Conservation (phyloP, 1,140 invertebrate species). For the Eciton burchellii region DNA sequence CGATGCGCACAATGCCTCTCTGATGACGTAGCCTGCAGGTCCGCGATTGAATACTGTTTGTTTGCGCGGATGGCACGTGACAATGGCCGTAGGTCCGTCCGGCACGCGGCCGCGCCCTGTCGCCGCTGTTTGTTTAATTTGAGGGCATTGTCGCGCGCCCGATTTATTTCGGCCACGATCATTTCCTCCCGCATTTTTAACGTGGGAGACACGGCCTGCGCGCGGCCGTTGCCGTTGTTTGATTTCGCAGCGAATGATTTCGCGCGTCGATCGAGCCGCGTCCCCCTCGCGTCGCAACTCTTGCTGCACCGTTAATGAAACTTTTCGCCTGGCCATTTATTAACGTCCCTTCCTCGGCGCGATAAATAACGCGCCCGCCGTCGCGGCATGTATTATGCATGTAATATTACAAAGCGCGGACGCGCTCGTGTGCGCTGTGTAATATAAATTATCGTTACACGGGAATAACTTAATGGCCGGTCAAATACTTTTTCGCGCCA, state of each 20-base stretch:
- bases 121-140: conserved; percentile 81
- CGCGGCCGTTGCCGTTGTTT: too few species aligned
- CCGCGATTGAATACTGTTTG: conserved; percentile 71
- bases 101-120: conserved; percentile 67
- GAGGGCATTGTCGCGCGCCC: conserved; percentile 76
- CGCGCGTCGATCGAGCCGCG: background rate
- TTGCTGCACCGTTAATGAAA: conserved; percentile 38
- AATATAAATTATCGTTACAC: conserved; percentile 52
- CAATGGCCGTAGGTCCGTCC: conserved; percentile 56
- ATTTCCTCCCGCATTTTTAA: conserved; percentile 70
- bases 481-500: conserved; percentile 45
- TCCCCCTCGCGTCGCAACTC: conserved; percentile 12
- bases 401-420: conserved; percentile 41
- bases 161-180: conserved; percentile 60
- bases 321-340: conserved; percentile 47
- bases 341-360: background rate
- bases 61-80: conserved; percentile 74
- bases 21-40: conserved; percentile 69
- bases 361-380: conserved; percentile 33
- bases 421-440: background rate
- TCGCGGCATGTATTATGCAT: conserved; percentile 54
- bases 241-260: background rate
- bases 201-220: conserved; percentile 65
- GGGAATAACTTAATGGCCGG: conserved; percentile 39
- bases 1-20: conserved; percentile 67